Evolutionary conservation across 2,797 vertebrate species (phyloP).

Genomic region (Calcarius lapponicus): DNA sequence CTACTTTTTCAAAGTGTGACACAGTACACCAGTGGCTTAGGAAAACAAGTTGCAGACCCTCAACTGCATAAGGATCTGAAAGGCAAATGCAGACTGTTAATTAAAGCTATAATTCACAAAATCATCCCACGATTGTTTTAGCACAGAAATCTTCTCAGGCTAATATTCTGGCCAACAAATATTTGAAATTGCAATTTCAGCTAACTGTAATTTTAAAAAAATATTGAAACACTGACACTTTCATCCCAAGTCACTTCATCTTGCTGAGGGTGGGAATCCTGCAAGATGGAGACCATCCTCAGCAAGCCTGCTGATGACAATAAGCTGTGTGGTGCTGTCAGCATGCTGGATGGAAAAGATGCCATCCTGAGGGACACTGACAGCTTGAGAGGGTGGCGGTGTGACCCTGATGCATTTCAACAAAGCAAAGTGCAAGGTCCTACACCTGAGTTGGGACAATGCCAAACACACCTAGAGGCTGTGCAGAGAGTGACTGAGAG

Average conservation of each 20-base stretch:
- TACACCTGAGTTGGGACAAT: not conserved
- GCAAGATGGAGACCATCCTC: not conserved
- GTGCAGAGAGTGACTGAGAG: not conserved
- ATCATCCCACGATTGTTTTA: not conserved
- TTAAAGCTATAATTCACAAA: not conserved
- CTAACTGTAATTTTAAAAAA: not conserved
- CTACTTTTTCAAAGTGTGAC: not conserved
- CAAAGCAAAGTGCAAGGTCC: not conserved
- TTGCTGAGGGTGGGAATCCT: not conserved
- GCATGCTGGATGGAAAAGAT: rapidly evolving
- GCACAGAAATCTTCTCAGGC: not conserved
- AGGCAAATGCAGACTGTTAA: not conserved
- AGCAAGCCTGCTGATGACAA: not conserved
- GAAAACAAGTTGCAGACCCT: not conserved
- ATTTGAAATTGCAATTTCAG: not conserved
- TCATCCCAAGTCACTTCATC: not conserved
- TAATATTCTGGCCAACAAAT: not conserved
- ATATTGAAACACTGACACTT: not conserved
- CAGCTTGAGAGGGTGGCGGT: not conserved
- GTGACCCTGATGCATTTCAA: not conserved
- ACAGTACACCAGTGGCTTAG: not conserved
- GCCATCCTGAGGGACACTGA: not conserved
- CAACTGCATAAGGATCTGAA: not conserved
- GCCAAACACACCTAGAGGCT: not conserved
- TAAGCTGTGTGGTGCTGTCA: not conserved